Evolutionary conservation across 2,113 vertebrate species (phyloP).

Genomic region (Seriola dumerili): DNA sequence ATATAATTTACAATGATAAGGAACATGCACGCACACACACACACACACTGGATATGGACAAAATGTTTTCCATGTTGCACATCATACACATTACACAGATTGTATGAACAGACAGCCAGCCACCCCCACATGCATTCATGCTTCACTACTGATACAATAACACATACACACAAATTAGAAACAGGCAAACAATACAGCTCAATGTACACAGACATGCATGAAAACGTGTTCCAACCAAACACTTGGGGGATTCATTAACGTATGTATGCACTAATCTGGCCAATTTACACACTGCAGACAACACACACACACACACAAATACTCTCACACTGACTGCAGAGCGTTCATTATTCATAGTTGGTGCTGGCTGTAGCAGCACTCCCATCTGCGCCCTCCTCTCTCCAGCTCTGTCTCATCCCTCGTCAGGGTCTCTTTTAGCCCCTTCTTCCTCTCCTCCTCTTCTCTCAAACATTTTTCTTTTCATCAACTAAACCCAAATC

Average conservation of each 20-base stretch:
- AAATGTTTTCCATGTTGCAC: conserved; percentile 9
- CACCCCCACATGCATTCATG: conserved; percentile 4
- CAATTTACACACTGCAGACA: neutral
- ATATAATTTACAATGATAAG: neutral
- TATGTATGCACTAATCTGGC: conserved; percentile 14
- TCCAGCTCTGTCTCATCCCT: conserved; percentile 27
- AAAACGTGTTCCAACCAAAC: conserved; percentile 19
- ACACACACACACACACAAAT: conserved; percentile 4
- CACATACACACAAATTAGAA: neutral
- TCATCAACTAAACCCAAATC: neutral
- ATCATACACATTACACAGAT: conserved; percentile 20
- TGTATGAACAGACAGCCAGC: conserved; percentile 10
- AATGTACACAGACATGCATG: conserved; percentile 28
- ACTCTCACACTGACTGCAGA: neutral
- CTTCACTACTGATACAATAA: neutral
- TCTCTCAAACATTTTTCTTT: neutral
- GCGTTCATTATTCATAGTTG: conserved; percentile 51
- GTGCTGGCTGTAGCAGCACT: conserved; percentile 22
- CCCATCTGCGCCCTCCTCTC: conserved; percentile 50
- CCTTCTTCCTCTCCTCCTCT: too few species aligned
- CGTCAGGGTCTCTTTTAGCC: neutral
- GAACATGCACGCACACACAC: neutral
- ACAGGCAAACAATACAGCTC: conserved; percentile 15
- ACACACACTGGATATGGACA: neutral
- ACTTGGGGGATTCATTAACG: conserved; percentile 17